Base-by-base conservation (phyloP, 1,140 invertebrate species). In the Pogonomyrmex californicus region DNA sequence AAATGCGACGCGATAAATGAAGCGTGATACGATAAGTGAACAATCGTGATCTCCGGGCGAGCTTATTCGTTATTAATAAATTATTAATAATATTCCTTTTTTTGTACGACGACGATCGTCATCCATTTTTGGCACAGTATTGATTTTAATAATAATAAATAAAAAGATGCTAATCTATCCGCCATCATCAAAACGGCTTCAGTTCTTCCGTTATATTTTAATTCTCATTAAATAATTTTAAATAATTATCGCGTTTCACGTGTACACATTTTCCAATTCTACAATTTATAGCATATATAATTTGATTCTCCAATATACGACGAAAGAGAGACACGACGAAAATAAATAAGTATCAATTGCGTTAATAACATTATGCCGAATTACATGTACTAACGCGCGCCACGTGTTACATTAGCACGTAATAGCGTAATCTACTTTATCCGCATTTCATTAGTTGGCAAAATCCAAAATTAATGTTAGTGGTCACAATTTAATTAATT, bases 391-490 rank as follows among this genome's bases (percentile, higher is more conserved):
- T 73, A 81, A 81, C 78, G 49, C 65, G 49, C 14, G 17, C 78
- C 63, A 60, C 51, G 66, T 58, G 66, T 60, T 81, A 68, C 63
- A 73, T 73, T 47, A 81, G 36, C 51, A 49, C 23, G 14, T 81
- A 60, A 82, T 82, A 71, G 17, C 66, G 9, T 82, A 49, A 83
- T 83, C 79, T 60, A 30, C 56, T 75, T 83, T 58, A 83, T 73
- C 1, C 14, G 54, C 66, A 73, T 60, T 82, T 58, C 54, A 56
- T 82, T 82, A 82, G 79, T 62, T 62, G 33, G 79, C 68, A 60
- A 60, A 82, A 47, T 58, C 30, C 54, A 82, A 58, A 82, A 82
- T 82, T 82, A 82, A 82, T 73, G 66, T 70, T 70, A 82, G 41
- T 58, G 54, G 23, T 60, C 68, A 33, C 17, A 75, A 83, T 82